A percentile compares a stretch with the other conserved stretches of the same genome.
These are phyloP conservation scores for Neocloeon triangulifer DNA, from an alignment of 1,140 invertebrate genomes.

Conservation along the genomic window DNA sequence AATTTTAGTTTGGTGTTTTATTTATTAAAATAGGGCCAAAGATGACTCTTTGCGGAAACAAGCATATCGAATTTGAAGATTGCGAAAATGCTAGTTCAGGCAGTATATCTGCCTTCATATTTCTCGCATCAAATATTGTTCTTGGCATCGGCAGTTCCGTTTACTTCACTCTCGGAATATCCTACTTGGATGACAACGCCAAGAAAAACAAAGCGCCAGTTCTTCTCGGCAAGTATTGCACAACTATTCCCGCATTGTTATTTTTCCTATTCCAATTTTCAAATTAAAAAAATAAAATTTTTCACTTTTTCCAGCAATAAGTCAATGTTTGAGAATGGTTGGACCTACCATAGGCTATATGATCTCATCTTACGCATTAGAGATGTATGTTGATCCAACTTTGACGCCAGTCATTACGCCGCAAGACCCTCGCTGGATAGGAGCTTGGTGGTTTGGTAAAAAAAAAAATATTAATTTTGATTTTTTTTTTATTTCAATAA, in stretches of 20 bases:
- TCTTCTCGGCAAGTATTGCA: too few species aligned
- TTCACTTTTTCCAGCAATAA: too few species aligned
- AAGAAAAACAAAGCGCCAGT: conserved; percentile 21
- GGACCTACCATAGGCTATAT: conserved; percentile 48
- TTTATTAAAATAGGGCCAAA: too few species aligned
- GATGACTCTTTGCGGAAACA: too few species aligned
- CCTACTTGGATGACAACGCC: conserved; percentile 15
- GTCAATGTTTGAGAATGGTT: too few species aligned
- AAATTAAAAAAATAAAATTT: too few species aligned
- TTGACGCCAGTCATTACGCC: conserved; percentile 40
- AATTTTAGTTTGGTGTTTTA: too few species aligned
- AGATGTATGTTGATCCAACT: conserved; percentile 42
- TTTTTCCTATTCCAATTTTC: too few species aligned
- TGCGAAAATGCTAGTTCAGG: too few species aligned
- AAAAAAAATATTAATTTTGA: too few species aligned
- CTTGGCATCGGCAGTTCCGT: conserved; percentile 11
- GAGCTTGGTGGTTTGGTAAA: conserved; percentile 60
- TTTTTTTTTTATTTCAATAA: too few species aligned
- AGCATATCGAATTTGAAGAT: conserved; percentile 24
- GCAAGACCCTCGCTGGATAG: conserved; percentile 48
- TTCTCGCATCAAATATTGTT: conserved; percentile 9
- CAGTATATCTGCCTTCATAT: conserved; percentile 6
- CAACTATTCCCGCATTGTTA: too few species aligned
- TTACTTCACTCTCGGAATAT: conserved; percentile 13
- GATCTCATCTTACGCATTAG: conserved; percentile 40